phyloP scores from a whole-genome alignment of 2,113 vertebrate species.

The Crotalus helleri region DNA sequence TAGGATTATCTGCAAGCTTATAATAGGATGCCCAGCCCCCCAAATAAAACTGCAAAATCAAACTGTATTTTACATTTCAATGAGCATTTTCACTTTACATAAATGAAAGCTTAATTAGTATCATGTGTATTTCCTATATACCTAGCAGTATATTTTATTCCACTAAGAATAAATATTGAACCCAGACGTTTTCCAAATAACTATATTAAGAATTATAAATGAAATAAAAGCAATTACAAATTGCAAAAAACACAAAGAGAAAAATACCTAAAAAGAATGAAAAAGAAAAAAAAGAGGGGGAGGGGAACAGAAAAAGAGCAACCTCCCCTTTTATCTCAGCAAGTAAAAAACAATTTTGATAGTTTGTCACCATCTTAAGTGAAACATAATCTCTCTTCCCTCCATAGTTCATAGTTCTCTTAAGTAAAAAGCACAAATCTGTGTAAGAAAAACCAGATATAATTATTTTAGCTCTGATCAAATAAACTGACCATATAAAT shows the following conservation, averaged over 20 bases:
- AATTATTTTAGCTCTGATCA: not conserved
- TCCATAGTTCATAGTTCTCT: not conserved
- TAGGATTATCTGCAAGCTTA: not conserved
- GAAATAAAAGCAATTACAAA: not conserved
- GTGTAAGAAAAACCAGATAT: not conserved
- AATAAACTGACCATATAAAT: not conserved
- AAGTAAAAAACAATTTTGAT: not conserved
- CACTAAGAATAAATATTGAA: not conserved
- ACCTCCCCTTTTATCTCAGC: not conserved
- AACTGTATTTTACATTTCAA: not conserved
- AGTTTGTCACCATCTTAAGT: not conserved
- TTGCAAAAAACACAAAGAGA: not conserved
- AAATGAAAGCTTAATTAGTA: not conserved
- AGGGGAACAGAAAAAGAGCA: not conserved
- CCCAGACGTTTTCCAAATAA: not conserved
- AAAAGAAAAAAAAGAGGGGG: not conserved
- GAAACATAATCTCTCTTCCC: not conserved
- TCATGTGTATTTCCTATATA: not conserved
- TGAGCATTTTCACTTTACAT: not conserved
- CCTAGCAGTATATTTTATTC: not conserved
- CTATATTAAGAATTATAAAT: not conserved
- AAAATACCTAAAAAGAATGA: not conserved
- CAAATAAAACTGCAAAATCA: not conserved
- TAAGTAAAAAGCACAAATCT: not conserved
- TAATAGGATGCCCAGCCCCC: not conserved